Conservation (phyloP, 1,140 invertebrate species). For the Pseudobourletiella spinata region DNA sequence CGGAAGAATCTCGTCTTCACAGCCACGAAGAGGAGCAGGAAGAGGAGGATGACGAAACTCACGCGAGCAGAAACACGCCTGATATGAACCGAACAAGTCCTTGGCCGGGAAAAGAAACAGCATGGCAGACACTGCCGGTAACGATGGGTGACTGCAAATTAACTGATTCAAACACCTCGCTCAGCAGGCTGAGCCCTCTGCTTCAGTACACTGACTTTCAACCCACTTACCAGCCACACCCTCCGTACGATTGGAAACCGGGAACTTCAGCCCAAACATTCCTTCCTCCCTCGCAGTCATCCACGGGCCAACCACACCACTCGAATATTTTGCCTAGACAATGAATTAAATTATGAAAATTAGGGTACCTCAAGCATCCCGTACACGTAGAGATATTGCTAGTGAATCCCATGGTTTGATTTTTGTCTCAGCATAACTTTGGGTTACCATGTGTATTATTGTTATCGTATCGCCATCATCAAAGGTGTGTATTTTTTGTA, state of each 20-base stretch:
- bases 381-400: background rate
- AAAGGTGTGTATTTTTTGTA: background rate
- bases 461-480: background rate
- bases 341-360: too few species aligned
- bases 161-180: slow-evolving; percentile 31
- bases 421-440: background rate
- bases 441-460: background rate
- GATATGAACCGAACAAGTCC: slow-evolving; percentile 8
- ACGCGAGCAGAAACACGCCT: background rate
- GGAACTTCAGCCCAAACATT: background rate
- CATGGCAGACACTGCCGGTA: slow-evolving; percentile 29
- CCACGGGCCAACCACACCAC: background rate
- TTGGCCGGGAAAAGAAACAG: slow-evolving; percentile 19
- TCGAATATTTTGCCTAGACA: too few species aligned
- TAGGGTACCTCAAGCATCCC: background rate
- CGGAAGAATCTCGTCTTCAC: slow-evolving; percentile 34
- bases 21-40: slow-evolving; percentile 32
- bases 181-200: slow-evolving; percentile 33
- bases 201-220: slow-evolving; percentile 26
- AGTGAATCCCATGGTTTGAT: background rate
- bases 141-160: slow-evolving; percentile 35
- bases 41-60: slow-evolving; percentile 30
- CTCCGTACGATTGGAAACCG: background rate
- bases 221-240: slow-evolving; percentile 1
- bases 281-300: background rate